phyloP scores from a whole-genome alignment of 2,888 invertebrate species.

The Blastobasis lacticolella region DNA sequence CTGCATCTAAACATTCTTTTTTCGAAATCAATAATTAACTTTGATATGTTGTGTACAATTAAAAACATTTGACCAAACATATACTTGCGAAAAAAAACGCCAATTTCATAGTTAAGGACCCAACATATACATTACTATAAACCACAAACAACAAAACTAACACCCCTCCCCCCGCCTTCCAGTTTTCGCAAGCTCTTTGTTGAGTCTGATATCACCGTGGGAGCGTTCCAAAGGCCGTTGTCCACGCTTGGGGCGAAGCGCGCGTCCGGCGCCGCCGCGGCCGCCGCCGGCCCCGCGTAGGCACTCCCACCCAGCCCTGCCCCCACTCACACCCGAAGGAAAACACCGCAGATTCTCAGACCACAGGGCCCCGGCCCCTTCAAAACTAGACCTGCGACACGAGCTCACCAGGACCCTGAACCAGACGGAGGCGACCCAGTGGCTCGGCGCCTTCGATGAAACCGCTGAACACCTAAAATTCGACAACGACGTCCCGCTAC shows the following conservation, averaged over 20 bases:
- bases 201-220: conserved; percentile 81
- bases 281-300: conserved; percentile 61
- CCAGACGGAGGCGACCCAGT: conserved; percentile 14
- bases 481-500: conserved; percentile 46
- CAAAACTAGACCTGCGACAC: conserved; percentile 49
- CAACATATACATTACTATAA: no score
- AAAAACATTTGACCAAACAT: no score
- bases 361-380: conserved; percentile 23
- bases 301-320: conserved; percentile 39
- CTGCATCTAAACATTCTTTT: no score
- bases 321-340: conserved; percentile 11
- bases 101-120: no score
- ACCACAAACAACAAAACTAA: no score
- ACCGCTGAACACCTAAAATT: conserved; percentile 37
- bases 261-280: conserved; percentile 75
- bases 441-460: conserved; percentile 55
- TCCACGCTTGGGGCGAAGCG: conserved; percentile 83
- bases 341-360: conserved; percentile 33
- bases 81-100: no score
- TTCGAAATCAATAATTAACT: no score
- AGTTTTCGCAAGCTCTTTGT: conserved; percentile 94
- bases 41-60: no score
- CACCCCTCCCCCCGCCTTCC: conserved; percentile 18
- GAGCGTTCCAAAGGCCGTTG: conserved; percentile 86
- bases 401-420: conserved; percentile 27